These are phyloP conservation scores for Sphaeramia orbicularis DNA, from an alignment of 2,797 vertebrate genomes.

Conservation along the genomic window DNA sequence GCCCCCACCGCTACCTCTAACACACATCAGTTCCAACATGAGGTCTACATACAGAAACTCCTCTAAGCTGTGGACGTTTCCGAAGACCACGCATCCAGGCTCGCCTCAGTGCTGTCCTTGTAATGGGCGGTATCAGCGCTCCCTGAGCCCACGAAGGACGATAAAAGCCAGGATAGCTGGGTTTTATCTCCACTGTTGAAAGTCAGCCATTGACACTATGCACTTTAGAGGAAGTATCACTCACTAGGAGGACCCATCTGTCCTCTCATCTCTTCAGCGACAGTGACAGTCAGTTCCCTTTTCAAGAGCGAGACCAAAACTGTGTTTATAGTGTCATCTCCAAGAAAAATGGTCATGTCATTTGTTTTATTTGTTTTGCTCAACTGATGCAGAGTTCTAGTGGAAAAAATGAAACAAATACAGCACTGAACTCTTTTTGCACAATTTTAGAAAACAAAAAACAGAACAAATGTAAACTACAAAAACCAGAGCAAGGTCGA, in stretches of 20 bases:
- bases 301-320: constrained; percentile 12
- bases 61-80: constrained; percentile 73
- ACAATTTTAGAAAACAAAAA: no score
- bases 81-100: constrained; percentile 76
- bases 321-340: constrained; percentile 1
- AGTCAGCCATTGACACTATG: constrained; percentile 87
- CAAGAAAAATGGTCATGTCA: no score
- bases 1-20: constrained; percentile 33
- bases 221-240: constrained; percentile 89
- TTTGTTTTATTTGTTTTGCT: no score
- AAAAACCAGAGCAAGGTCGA: no score
- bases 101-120: constrained; percentile 82
- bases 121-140: constrained; percentile 84
- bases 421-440: no score
- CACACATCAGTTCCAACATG: constrained; percentile 16
- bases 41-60: constrained; percentile 48
- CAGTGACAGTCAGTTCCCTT: constrained; percentile 52
- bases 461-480: no score
- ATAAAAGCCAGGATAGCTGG: constrained; percentile 82
- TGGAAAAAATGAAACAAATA: no score
- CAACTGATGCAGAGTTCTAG: no score
- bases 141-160: constrained; percentile 69
- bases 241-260: constrained; percentile 76
- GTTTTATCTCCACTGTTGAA: constrained; percentile 87
- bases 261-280: constrained; percentile 71